Conservation (phyloP, 2,113 vertebrate species). For the Oreochromis niloticus region DNA sequence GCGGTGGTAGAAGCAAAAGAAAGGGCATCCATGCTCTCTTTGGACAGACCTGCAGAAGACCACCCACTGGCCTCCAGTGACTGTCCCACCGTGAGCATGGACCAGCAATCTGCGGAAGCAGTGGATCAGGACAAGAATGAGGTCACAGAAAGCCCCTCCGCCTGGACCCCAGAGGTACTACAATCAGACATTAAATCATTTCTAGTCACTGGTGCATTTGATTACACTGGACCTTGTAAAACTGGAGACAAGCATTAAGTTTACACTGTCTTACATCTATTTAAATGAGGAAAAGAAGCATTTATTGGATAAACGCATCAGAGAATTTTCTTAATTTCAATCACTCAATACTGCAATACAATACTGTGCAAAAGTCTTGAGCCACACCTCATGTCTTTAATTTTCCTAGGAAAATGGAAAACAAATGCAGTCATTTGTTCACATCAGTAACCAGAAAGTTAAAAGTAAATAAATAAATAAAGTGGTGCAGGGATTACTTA, state of each 20-base stretch:
- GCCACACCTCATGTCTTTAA: neutral
- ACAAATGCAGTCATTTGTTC: neutral
- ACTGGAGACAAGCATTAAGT: neutral
- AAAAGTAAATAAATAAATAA: neutral
- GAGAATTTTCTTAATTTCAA: neutral
- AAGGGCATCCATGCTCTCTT: constrained; percentile 48
- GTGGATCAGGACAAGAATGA: constrained; percentile 69
- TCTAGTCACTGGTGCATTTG: neutral
- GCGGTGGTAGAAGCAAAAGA: constrained; percentile 23
- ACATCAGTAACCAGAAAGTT: neutral
- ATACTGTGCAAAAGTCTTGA: neutral
- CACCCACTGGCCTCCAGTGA: constrained; percentile 7
- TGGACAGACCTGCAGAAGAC: constrained; percentile 13
- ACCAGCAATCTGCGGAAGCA: constrained; percentile 53
- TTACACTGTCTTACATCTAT: rapidly evolving
- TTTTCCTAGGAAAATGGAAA: neutral
- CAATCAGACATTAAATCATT: neutral
- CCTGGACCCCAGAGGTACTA: constrained; percentile 86
- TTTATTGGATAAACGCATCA: neutral
- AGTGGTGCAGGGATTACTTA: neutral
- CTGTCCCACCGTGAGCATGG: neutral
- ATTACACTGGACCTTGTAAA: neutral
- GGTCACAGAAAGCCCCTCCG: constrained; percentile 77
- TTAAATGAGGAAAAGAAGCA: neutral
- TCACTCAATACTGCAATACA: neutral